A percentile compares a stretch with the other conserved stretches of the same genome.
Evolutionary conservation across 2,797 vertebrate genomes (phyloP).

Genomic region (Sibirionetta formosa): DNA sequence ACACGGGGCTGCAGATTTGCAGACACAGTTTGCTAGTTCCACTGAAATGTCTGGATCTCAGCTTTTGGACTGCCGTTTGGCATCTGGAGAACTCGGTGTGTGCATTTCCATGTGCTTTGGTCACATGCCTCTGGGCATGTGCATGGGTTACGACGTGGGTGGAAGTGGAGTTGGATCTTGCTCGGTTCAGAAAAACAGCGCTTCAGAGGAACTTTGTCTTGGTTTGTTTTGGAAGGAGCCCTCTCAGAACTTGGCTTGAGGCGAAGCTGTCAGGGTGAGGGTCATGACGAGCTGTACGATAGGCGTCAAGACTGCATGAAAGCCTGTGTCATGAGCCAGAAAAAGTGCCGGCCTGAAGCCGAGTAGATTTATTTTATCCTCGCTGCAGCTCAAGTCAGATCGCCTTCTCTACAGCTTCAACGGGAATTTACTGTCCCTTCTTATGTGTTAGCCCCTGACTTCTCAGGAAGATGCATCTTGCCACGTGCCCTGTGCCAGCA

Average conservation of each 20-base stretch:
- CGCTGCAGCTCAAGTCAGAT: not conserved
- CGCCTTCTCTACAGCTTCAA: not conserved
- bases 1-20: fast-evolving
- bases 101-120: not conserved
- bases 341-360: slow-evolving; percentile 15
- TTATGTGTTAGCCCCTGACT: not conserved
- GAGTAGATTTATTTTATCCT: slow-evolving; percentile 48
- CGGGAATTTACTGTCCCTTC: not conserved
- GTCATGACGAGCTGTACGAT: not conserved
- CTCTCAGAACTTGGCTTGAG: not conserved
- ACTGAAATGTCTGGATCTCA: not conserved
- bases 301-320: not conserved
- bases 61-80: not conserved
- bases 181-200: not conserved
- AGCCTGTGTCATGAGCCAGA: not conserved
- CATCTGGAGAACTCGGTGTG: fast-evolving
- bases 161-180: not conserved
- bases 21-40: not conserved
- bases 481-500: not conserved
- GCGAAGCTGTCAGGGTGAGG: not conserved
- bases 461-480: slow-evolving; percentile 22
- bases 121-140: not conserved
- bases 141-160: not conserved
- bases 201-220: slow-evolving; percentile 9
- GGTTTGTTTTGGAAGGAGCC: slow-evolving; percentile 59